A percentile compares a stretch with the other conserved stretches of the same genome.
phyloP scores from a whole-genome alignment of 2,797 vertebrate genomes.

The Ceyx erithaca region DNA sequence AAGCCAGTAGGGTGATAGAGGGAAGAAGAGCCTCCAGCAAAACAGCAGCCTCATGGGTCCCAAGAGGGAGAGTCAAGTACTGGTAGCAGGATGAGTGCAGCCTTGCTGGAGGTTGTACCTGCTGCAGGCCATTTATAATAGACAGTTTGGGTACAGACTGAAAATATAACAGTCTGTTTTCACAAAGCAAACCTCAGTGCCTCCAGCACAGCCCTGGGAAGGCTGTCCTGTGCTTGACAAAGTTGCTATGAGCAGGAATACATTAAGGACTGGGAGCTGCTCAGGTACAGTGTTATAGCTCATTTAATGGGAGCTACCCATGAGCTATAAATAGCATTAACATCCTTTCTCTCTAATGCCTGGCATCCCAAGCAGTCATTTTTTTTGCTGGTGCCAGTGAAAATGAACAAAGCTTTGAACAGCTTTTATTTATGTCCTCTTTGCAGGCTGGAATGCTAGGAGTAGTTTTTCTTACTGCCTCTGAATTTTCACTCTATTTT shows the following conservation, averaged over 20 bases:
- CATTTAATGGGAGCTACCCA: not conserved
- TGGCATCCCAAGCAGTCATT: constrained; percentile 12
- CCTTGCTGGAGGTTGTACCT: not conserved
- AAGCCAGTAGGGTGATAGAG: not conserved
- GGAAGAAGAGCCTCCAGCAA: not conserved
- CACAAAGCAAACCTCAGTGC: not conserved
- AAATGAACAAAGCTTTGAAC: constrained; percentile 22
- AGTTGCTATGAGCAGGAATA: not conserved
- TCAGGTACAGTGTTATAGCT: not conserved
- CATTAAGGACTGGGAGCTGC: not conserved
- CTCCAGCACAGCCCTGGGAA: not conserved
- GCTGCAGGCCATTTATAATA: not conserved
- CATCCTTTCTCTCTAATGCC: not conserved
- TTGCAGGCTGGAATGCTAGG: not conserved
- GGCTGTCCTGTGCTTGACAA: not conserved
- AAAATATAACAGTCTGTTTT: not conserved
- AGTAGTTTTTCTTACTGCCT: not conserved
- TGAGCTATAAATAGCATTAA: constrained; percentile 34
- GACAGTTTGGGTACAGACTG: not conserved
- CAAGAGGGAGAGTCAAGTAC: not conserved
- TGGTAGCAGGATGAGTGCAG: not conserved
- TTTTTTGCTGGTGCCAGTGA: not conserved
- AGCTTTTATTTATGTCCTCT: constrained; percentile 1
- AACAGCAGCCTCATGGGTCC: not conserved
- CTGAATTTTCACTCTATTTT: not conserved